Conservation (phyloP, 2,888 invertebrate species). For the Branchellion lobata region DNA sequence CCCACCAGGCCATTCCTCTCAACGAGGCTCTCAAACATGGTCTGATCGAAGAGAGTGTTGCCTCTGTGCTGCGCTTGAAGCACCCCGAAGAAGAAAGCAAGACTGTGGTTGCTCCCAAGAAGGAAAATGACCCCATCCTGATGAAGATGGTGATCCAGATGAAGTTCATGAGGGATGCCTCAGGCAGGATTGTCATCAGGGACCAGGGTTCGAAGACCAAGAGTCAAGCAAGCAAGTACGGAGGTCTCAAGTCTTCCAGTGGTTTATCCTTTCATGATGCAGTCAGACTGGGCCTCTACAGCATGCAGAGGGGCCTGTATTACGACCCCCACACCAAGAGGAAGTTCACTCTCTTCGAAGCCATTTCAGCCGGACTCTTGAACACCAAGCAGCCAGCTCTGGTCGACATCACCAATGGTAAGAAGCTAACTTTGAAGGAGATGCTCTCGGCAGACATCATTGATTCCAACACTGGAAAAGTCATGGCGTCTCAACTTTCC, state of each 20-base stretch:
- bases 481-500: constrained; percentile 54
- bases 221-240: constrained; percentile 20
- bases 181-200: constrained; percentile 37
- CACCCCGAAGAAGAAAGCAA: constrained; percentile 32
- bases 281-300: constrained; percentile 52
- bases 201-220: constrained; percentile 31
- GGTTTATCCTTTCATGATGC: constrained; percentile 50
- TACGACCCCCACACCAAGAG: constrained; percentile 50
- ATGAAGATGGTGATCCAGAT: constrained; percentile 45
- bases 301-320: constrained; percentile 54
- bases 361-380: constrained; percentile 61
- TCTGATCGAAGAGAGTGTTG: constrained; percentile 50
- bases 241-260: constrained; percentile 34
- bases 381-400: constrained; percentile 47
- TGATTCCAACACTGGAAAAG: constrained; percentile 51
- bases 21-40: constrained; percentile 71
- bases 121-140: not conserved
- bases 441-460: constrained; percentile 69
- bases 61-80: constrained; percentile 50
- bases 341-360: constrained; percentile 73
- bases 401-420: constrained; percentile 66
- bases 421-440: constrained; percentile 76
- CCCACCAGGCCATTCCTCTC: constrained; percentile 75
- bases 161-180: constrained; percentile 41
- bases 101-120: not conserved